Evolutionary conservation across 2,113 vertebrate species (phyloP).

Genomic region (Colius striatus): DNA sequence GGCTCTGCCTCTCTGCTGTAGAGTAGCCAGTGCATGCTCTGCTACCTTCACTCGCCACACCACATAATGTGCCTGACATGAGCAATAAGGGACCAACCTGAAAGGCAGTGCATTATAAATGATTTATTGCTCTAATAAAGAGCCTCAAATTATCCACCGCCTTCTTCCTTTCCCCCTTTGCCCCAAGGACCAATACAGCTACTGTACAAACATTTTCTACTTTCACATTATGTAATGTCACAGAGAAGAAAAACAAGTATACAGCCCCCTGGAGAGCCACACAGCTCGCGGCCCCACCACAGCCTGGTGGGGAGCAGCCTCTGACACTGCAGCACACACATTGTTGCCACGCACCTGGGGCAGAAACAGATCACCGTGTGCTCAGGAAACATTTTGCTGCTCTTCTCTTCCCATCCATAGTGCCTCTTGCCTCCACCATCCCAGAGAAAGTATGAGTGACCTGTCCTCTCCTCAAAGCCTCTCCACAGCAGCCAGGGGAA

Average conservation of each 20-base stretch:
- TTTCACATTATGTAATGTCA: slow-evolving; percentile 70
- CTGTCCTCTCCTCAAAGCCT: not conserved
- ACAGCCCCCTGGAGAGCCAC: not conserved
- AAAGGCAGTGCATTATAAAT: slow-evolving; percentile 66
- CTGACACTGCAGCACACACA: not conserved
- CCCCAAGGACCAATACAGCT: slow-evolving; percentile 70
- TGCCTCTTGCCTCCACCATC: not conserved
- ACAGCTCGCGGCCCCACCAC: not conserved
- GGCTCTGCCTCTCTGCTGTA: not conserved
- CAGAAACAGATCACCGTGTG: fast-evolving
- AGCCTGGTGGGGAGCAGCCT: not conserved
- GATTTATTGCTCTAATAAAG: slow-evolving; percentile 78
- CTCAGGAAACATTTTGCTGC: not conserved
- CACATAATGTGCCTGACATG: slow-evolving; percentile 28
- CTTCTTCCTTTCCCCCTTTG: slow-evolving; percentile 32
- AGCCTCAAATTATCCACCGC: slow-evolving; percentile 65
- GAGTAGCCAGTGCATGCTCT: not conserved
- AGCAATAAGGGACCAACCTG: slow-evolving; percentile 54
- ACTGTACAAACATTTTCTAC: slow-evolving; percentile 69
- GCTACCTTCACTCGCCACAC: not conserved
- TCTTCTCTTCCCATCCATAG: not conserved
- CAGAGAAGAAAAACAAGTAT: slow-evolving; percentile 69
- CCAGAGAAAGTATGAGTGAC: not conserved
- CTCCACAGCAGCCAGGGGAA: fast-evolving
- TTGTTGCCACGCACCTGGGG: not conserved